Evolutionary conservation across 1,140 invertebrate genomes (phyloP), one percentile per base, ranked within the genome.

Genomic region (Zaprionus tsacasi): DNA sequence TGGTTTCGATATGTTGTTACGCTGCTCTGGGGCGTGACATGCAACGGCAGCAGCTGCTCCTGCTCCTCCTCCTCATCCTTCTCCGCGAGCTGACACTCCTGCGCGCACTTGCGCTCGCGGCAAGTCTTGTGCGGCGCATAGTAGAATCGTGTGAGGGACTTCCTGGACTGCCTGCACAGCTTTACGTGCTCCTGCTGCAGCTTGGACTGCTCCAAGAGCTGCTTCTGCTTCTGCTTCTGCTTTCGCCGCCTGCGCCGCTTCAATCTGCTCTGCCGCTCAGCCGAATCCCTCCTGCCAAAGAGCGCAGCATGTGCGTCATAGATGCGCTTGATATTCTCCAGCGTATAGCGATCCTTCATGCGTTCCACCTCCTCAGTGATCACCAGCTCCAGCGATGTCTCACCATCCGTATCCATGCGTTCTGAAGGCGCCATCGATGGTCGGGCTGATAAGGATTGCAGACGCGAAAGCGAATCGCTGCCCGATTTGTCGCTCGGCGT

Each of bases 121-220:
- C 59, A 50, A 0, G 82, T 86, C 11, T 55, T 66, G 0, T 72
- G 58, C 2, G 82, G 82, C 10, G 52, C 1, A 45, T 86, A 82
- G 30, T 36, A 88, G 7, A 88, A 38, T 1, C 55, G 15, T 6
- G 66, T 13, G 3, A 40, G 25, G n/a, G 2, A 0, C 7, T 3
- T 3, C 7, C 12, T 33, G n/a, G 21, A 30, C 5, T n/a, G 7
- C 17, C 25, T 36, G 15, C 17, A 5, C 10, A 11, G 0, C 10
- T 13, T 5, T 10, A 8, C 15, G 6, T 13, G 12, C 7, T 64
- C 30, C 35, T 25, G 21, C 12, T 25, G 48, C 12, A 2, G 1
- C 45, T 25, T 25, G 3, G 45, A 4, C 17, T 50, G 3, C 27
- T 30, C 27, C 3, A 30, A 30, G 27, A 30, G 27, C 27, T 30